Evolutionary conservation across 2,797 vertebrate genomes (phyloP), one percentile per base, ranked within the genome.

Genomic region (Picus viridis): DNA sequence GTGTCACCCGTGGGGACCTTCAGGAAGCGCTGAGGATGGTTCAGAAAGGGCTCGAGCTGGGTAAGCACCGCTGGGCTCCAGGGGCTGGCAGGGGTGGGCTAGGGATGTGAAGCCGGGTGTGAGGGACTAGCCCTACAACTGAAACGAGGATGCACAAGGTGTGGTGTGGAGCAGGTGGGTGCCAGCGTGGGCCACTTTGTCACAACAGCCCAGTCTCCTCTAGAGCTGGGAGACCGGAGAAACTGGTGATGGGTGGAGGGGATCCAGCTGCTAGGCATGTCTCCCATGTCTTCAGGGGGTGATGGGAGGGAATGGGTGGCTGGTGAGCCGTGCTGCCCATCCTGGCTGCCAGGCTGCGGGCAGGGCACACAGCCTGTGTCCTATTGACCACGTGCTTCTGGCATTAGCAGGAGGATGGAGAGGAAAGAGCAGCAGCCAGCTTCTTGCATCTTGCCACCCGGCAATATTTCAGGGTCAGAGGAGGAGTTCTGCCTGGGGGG

Each of bases 31-130:
- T 98, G 67, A 96, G 96, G 95, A 88, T 98, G 74, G 97, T 97
- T 1, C 96, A 97, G 56, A 98, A 98, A 72, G 98, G 97, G 57
- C 83, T 98, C n/a, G 94, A 96, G 39, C 80, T 96, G 89, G 98
- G 99, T 99, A 97, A 98, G 98, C 22, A 57, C 2, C 53, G 2
- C 9, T 22, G 51, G 78, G 47, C 27, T 36, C 4, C 1, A 2
- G 57, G 18, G n/a, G 53, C 36, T 51, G 63, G 3, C 0, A 13
- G 61, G 61, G 16, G 30, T 1, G 13, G 14, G 2, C 6, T 13
- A 6, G 30, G 10, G 16, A 3, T 15, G 34, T 1, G 4, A 53
- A 3, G 57, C 13, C 17, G 76, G 30, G 20, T 34, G 74, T 11
- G 9, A 22, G 56, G 65, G n/a, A 24, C 4, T 83, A 12, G 9